Evolutionary conservation across 2,888 invertebrate species (phyloP).

Genomic region (Malthinus flaveolus): DNA sequence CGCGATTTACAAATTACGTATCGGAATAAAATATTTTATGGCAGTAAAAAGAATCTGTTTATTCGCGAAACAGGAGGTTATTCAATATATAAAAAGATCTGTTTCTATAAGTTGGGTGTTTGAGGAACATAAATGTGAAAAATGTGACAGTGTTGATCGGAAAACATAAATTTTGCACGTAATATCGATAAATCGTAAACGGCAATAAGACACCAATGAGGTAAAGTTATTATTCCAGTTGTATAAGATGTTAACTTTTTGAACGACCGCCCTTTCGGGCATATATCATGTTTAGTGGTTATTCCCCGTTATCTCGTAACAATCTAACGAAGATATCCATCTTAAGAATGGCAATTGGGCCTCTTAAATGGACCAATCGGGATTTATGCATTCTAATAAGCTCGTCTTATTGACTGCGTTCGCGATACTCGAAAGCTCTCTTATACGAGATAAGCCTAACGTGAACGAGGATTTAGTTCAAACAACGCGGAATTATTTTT

Average conservation of each 20-base stretch:
- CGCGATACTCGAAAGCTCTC: constrained; percentile 13
- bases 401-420: constrained; percentile 28
- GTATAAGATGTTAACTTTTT: constrained; percentile 33
- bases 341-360: constrained; percentile 48
- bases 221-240: constrained; percentile 28
- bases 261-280: constrained; percentile 27
- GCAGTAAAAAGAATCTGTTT: constrained; percentile 2
- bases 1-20: no score
- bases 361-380: constrained; percentile 45
- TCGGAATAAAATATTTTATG: no score
- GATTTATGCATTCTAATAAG: constrained; percentile 47
- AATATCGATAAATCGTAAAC: constrained; percentile 30
- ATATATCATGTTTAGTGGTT: constrained; percentile 52
- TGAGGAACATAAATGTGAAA: constrained; percentile 29
- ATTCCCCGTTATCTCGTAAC: constrained; percentile 46
- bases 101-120: constrained; percentile 13
- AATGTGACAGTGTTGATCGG: constrained; percentile 15
- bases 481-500: constrained; percentile 29
- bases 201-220: constrained; percentile 27
- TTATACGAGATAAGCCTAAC: constrained; percentile 19
- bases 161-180: constrained; percentile 30
- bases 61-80: constrained; percentile 4
- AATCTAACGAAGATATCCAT: constrained; percentile 46
- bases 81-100: constrained; percentile 10
- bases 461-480: constrained; percentile 23